phyloP scores from a whole-genome alignment of 1,140 invertebrate species.

The Euglossa dilemma region DNA sequence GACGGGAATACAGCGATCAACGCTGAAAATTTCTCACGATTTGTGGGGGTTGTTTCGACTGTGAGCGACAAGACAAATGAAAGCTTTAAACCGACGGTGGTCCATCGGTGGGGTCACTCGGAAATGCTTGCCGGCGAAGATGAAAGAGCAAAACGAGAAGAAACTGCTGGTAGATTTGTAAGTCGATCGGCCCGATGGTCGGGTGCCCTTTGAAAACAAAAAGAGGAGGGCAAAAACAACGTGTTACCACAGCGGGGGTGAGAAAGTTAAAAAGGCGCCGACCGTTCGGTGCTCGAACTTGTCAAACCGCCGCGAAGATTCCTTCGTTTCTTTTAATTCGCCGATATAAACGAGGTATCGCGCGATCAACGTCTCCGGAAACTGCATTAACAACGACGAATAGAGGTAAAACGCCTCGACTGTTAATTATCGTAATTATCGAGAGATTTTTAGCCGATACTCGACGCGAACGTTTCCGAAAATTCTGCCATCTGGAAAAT shows the following conservation, averaged over 20 bases:
- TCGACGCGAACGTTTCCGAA: background rate
- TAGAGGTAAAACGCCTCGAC: background rate
- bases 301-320: slow-evolving; percentile 17
- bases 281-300: slow-evolving; percentile 26
- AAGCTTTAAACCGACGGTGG: slow-evolving; percentile 70
- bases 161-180: slow-evolving; percentile 67
- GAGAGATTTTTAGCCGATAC: background rate
- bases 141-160: slow-evolving; percentile 72
- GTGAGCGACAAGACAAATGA: slow-evolving; percentile 76
- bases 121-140: slow-evolving; percentile 73
- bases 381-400: background rate
- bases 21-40: slow-evolving; percentile 12
- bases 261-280: slow-evolving; percentile 49
- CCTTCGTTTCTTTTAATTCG: background rate
- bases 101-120: slow-evolving; percentile 69
- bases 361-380: background rate
- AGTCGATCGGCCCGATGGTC: slow-evolving; percentile 68
- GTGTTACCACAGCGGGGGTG: slow-evolving; percentile 38
- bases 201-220: slow-evolving; percentile 65
- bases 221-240: slow-evolving; percentile 59
- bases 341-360: background rate
- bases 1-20: background rate
- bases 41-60: slow-evolving; percentile 40
- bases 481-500: too few relatives aligned
- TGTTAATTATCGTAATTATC: background rate